These are phyloP conservation scores for Sylvilagus floridanus DNA, from an alignment of 2,797 vertebrate genomes.

Conservation along the genomic window DNA sequence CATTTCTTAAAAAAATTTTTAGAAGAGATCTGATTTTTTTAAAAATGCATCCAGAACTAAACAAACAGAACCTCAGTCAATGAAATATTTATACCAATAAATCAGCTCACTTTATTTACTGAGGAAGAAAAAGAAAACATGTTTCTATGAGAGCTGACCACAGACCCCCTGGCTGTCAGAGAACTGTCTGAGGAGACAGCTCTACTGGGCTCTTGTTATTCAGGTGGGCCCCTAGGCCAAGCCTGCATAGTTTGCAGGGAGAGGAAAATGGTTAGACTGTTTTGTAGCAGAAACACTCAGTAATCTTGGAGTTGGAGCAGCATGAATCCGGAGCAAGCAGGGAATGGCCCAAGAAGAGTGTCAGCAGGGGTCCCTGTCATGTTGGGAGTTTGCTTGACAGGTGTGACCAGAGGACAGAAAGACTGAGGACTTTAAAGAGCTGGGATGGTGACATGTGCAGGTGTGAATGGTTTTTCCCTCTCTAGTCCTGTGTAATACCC, in stretches of 20 bases:
- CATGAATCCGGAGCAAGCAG: background rate
- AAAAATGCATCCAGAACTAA: background rate
- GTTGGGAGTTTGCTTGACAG: background rate
- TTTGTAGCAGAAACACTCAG: background rate
- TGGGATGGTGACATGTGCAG: background rate
- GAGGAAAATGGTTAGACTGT: background rate
- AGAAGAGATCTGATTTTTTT: background rate
- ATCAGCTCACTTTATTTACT: conserved; percentile 32
- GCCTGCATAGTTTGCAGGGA: background rate
- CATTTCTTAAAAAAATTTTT: background rate
- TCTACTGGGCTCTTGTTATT: background rate
- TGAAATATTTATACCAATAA: conserved; percentile 39
- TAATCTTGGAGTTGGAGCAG: background rate
- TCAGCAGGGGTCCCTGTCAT: background rate
- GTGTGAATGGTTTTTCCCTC: background rate
- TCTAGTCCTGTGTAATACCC: background rate
- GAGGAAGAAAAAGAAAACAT: background rate
- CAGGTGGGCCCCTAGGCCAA: background rate
- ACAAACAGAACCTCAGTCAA: conserved; percentile 5
- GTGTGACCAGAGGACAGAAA: background rate
- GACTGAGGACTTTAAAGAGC: background rate
- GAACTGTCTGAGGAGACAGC: background rate
- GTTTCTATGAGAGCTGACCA: background rate
- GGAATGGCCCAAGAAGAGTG: background rate
- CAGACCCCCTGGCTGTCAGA: background rate